These are phyloP conservation scores for Actinemys pallida DNA, from an alignment of 2,113 vertebrate species.

Conservation along the genomic window DNA sequence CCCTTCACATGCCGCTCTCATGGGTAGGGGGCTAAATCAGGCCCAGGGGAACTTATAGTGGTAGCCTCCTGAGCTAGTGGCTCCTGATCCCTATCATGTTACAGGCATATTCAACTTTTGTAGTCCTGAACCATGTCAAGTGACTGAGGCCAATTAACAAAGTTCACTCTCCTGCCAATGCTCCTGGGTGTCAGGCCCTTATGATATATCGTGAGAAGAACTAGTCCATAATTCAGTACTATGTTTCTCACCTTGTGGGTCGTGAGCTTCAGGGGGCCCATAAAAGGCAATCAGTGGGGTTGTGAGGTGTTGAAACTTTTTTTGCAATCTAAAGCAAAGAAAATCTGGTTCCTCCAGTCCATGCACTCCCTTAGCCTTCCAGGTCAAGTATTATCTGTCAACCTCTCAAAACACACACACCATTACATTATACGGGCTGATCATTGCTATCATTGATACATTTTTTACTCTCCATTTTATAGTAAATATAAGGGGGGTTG, in stretches of 20 bases:
- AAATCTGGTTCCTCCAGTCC: neutral
- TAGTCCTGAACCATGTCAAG: neutral
- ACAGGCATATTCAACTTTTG: neutral
- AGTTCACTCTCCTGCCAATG: neutral
- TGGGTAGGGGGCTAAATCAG: neutral
- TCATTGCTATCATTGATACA: neutral
- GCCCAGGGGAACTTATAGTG: neutral
- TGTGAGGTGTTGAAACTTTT: neutral
- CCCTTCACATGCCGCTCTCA: neutral
- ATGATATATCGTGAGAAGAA: neutral
- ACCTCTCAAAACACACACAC: neutral
- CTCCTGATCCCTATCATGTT: neutral
- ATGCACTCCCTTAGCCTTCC: neutral
- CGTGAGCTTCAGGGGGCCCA: neutral
- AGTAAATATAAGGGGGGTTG: neutral
- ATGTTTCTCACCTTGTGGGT: neutral
- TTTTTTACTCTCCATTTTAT: neutral
- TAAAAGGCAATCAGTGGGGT: neutral
- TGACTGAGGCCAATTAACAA: neutral
- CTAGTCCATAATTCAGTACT: neutral
- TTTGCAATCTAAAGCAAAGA: neutral
- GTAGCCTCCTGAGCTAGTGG: neutral
- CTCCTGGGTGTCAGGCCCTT: neutral
- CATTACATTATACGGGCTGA: neutral
- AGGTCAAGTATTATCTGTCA: neutral